Evolutionary conservation across 2,113 vertebrate species (phyloP), one percentile per base, ranked within the genome.

Genomic region (Crotalus tigris): DNA sequence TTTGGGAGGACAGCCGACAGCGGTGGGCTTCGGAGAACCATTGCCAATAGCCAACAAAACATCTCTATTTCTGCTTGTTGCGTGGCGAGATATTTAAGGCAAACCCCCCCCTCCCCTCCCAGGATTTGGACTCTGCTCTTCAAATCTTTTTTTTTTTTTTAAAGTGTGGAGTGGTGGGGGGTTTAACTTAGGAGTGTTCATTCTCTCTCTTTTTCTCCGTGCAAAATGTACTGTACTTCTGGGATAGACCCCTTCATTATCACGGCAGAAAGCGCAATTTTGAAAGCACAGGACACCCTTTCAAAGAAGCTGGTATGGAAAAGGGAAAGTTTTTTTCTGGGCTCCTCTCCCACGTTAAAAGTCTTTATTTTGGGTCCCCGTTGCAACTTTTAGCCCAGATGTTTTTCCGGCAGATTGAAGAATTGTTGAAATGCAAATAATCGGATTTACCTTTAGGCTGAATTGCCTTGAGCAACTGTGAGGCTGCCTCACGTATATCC

Each of bases 301-400:
- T 64, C 3, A 24, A 23, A 21, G 5, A 55, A n/a, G 69, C 69
- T 39, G 15, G n/a, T 33, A 17, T 13, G 7, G n/a, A 39, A 81
- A 75, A 75, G 15, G 6, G 17, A 19, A 81, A 13, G 5, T 6
- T 21, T 81, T 81, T 19, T 8, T 33, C 15, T 81, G 7, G 19
- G 69, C n/a, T 81, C n/a, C 69, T 81, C 5, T 39, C 1, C 2
- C 1, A 0, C 1, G 6, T 81, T 33, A 39, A 19, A 33, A 33
- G 64, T 2, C n/a, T 75, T 75, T n/a, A 4, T 33, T 33, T 5
- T 23, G 5, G 23, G 3, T 33, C 15, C 1, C n/a, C 2, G 0
- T 2, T 81, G 33, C 5, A 19, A 33, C 69, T 75, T 75, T 33
- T 33, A 75, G 57, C 23, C 26, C 61, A 23, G 89, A 15, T 53